phyloP scores from a whole-genome alignment of 2,113 vertebrate genomes.

The Epinephelus cyanopodus region DNA sequence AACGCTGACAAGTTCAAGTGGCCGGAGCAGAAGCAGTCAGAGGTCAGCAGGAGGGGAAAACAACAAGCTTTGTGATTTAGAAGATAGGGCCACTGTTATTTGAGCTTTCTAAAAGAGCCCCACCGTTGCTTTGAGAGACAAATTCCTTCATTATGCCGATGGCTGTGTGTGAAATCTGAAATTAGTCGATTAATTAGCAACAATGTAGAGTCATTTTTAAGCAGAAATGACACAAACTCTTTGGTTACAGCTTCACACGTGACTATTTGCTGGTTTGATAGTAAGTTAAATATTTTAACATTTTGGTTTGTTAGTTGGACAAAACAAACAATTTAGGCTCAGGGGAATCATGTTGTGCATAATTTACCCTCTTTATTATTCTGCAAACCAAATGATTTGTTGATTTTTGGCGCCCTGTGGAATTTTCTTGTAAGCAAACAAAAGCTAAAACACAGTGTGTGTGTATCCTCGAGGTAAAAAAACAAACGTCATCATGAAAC shows the following conservation, averaged over 20 bases:
- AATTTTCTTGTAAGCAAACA: too few relatives aligned
- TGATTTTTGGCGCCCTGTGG: too few relatives aligned
- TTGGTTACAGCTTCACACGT: not conserved
- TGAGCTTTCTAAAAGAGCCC: conserved; percentile 1
- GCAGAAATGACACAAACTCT: too few relatives aligned
- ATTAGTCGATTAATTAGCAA: not conserved
- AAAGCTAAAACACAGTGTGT: not conserved
- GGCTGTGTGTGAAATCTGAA: not conserved
- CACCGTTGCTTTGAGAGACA: not conserved
- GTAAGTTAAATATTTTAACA: not conserved
- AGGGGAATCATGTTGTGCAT: too few relatives aligned
- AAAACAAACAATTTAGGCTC: not conserved
- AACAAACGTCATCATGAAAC: not conserved
- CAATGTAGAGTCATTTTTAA: too few relatives aligned
- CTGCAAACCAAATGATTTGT: too few relatives aligned
- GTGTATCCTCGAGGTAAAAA: not conserved
- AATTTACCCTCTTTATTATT: too few relatives aligned
- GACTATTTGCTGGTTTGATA: not conserved
- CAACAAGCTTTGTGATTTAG: conserved; percentile 5
- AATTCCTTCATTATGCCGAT: not conserved
- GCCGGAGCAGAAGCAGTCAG: conserved; percentile 25
- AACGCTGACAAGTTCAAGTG: conserved; percentile 70
- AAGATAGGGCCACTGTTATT: conserved; percentile 4
- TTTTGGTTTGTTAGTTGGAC: not conserved
- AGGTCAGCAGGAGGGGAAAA: conserved; percentile 51